Base-by-base conservation (phyloP, 1,140 invertebrate species). In the Asbolus verrucosus region DNA sequence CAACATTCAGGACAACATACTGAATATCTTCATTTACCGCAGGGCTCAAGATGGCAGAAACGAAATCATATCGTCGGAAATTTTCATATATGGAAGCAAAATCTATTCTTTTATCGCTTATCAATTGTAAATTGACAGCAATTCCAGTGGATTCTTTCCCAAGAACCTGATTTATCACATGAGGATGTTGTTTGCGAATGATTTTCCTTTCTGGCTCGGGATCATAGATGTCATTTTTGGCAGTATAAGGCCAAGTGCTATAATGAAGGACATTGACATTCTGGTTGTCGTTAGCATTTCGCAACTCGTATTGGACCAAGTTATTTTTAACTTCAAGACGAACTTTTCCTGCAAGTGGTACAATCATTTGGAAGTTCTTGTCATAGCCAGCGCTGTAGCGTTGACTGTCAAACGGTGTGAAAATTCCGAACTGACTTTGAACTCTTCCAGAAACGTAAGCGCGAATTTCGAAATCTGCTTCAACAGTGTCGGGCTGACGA, bases 361-460 rank as follows among this genome's bases (percentile, higher is more conserved):
- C 4, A 69, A 87, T 77, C 0, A 87, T 0, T 68, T 90, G 86
- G 0, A 84, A 9, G 69, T 87, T 87, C 65, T 80, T 85, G 15
- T 90, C 85, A 1, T 86, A 77, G 68, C 89, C 89, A 14, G 85
- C 83, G 14, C 84, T 77, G 65, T 88, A 87, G 3, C 84, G 80
- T 59, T 87, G 82, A 59, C 85, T 82, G 13, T 86, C 82, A 75
- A 89, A 86, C 1, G 89, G 88, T 50, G 88, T 83, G 5, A 90
- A 75, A 77, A 91, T 91, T 19, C 88, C 86, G 72, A 89, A 77
- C 74, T 83, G 85, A 18, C 84, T 85, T 69, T 88, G 84, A 16
- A 83, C 68, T 66, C 87, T 87, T 31, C 76, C 76, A 6, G 84
- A 82, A 67, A 82, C 82, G 11, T 85, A 77, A 8, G 86, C 21